These are phyloP conservation scores for Blomia tropicalis DNA, from an alignment of 2,888 invertebrate species.

Conservation along the genomic window DNA sequence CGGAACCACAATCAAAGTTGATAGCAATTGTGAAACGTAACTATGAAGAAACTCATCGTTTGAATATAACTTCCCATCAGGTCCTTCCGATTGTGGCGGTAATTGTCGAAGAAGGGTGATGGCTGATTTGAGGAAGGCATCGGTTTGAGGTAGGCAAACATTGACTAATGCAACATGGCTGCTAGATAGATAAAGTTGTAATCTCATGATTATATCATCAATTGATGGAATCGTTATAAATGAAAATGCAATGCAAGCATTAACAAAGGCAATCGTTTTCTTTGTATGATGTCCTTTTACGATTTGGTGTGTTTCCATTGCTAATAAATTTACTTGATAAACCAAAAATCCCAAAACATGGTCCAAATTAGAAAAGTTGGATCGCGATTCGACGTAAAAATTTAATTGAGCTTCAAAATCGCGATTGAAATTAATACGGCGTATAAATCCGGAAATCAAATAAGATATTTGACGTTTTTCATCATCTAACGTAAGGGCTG, in stretches of 20 bases:
- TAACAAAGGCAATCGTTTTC: conserved; percentile 37
- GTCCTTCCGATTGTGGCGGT: conserved; percentile 52
- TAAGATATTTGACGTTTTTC: conserved; percentile 70
- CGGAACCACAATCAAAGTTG: conserved; percentile 30
- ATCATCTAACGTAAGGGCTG: conserved; percentile 77
- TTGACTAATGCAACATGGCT: conserved; percentile 77
- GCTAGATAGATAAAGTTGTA: conserved; percentile 44
- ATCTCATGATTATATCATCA: conserved; percentile 54
- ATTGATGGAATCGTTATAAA: conserved; percentile 95
- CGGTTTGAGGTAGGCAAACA: conserved; percentile 81
- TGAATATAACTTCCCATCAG: conserved; percentile 53
- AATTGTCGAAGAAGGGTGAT: conserved; percentile 62
- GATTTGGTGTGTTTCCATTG: conserved; percentile 50
- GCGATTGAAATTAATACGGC: conserved; percentile 60
- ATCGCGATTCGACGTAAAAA: conserved; percentile 82
- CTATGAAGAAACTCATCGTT: conserved; percentile 44
- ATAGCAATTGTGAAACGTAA: conserved; percentile 47
- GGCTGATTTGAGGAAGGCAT: conserved; percentile 80
- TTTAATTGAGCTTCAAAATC: conserved; percentile 79
- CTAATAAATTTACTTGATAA: conserved; percentile 62
- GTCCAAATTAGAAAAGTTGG: conserved; percentile 76
- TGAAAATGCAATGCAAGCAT: conserved; percentile 82
- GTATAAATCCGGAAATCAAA: conserved; percentile 61
- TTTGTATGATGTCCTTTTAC: conserved; percentile 57
- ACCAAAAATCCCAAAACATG: conserved; percentile 47